A percentile compares a stretch with the other conserved stretches of the same genome.
Conservation (phyloP, 2,888 invertebrate genomes). For the Drosophila mulleri region DNA sequence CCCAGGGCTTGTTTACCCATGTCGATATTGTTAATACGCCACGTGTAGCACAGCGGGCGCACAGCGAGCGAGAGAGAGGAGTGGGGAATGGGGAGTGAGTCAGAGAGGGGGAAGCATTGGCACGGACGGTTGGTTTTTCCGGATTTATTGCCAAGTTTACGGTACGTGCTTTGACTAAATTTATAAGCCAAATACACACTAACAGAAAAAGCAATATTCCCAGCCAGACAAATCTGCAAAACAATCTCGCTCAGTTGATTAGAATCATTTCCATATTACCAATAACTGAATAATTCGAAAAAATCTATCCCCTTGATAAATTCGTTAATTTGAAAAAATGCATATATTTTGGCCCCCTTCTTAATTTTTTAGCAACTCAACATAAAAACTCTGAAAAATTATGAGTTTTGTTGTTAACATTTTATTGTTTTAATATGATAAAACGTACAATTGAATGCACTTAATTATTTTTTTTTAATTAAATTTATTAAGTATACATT, state of each 20-base stretch:
- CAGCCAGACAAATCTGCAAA: slow-evolving; percentile 23
- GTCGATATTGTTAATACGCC: slow-evolving; percentile 77
- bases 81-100: slow-evolving; percentile 7
- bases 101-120: slow-evolving; percentile 2
- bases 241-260: slow-evolving; percentile 54
- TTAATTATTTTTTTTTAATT: no score
- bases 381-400: no score
- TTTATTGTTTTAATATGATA: no score
- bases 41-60: slow-evolving; percentile 62
- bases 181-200: slow-evolving; percentile 71
- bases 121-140: slow-evolving; percentile 51
- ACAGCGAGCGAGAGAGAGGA: not conserved
- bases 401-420: no score
- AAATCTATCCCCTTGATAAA: no score
- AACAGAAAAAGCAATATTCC: slow-evolving; percentile 36
- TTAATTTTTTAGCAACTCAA: no score
- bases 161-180: slow-evolving; percentile 85
- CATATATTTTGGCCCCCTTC: no score
- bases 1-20: slow-evolving; percentile 72
- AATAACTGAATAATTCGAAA: not conserved
- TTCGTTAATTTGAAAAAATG: no score
- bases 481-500: no score
- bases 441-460: no score
- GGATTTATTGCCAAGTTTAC: slow-evolving; percentile 81
- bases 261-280: slow-evolving; percentile 24